These are phyloP conservation scores for Tetropium fuscum DNA, from an alignment of 2,888 invertebrate genomes.

Conservation along the genomic window DNA sequence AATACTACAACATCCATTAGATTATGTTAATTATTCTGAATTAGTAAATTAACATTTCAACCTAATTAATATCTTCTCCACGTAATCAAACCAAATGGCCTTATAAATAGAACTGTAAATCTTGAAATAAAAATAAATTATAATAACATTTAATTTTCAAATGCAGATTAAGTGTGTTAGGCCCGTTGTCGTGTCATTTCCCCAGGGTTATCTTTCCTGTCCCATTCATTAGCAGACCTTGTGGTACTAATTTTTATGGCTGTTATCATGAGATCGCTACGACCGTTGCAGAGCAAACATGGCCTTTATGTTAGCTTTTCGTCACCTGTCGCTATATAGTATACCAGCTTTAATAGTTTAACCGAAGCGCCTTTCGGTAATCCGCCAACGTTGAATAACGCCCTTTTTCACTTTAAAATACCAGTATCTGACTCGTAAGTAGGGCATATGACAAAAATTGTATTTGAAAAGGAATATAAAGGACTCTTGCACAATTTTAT, in stretches of 20 bases:
- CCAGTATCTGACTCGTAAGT: neutral
- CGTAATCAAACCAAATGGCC: conserved; percentile 1
- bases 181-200: conserved; percentile 18
- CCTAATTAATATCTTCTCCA: no score
- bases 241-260: conserved; percentile 46
- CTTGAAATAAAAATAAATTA: neutral
- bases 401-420: neutral
- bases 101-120: neutral
- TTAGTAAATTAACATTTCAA: no score
- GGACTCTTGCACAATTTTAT: no score
- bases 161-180: conserved; percentile 2
- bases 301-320: conserved; percentile 46
- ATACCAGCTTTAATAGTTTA: conserved; percentile 13
- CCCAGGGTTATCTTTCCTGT: conserved; percentile 9
- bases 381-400: conserved; percentile 12
- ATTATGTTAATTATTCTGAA: no score
- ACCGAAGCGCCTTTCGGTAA: neutral
- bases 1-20: no score
- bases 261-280: conserved; percentile 39
- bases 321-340: conserved; percentile 48
- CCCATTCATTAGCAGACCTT: conserved; percentile 33
- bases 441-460: no score
- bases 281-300: conserved; percentile 49
- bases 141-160: conserved; percentile 3
- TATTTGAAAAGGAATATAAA: no score